A percentile compares a stretch with the other conserved stretches of the same genome.
phyloP scores from a whole-genome alignment of 1,140 invertebrate genomes.

The Heliconius hewitsoni region DNA sequence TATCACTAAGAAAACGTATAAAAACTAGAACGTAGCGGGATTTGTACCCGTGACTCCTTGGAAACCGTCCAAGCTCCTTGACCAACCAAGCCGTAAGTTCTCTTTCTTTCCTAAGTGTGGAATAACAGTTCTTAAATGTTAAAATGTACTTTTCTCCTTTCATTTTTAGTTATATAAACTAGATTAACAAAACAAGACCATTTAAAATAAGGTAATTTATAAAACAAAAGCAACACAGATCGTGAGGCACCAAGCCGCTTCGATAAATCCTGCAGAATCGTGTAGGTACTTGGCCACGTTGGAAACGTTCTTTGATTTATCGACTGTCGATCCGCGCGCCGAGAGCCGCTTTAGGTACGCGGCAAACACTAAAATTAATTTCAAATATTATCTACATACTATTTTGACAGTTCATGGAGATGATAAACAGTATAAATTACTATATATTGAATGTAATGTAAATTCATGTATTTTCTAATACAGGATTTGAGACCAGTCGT shows the following conservation, averaged over 20 bases:
- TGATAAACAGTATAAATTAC: slow-evolving; percentile 31
- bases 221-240: slow-evolving; percentile 65
- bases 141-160: not conserved
- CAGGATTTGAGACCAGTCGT: too few species aligned
- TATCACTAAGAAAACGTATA: too few species aligned
- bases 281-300: slow-evolving; percentile 50
- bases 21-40: too few species aligned
- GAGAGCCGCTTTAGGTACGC: slow-evolving; percentile 16
- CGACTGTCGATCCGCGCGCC: slow-evolving; percentile 57
- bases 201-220: slow-evolving; percentile 54
- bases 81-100: too few species aligned
- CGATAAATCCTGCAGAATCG: slow-evolving; percentile 73
- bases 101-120: too few species aligned
- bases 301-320: slow-evolving; percentile 64
- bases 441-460: slow-evolving; percentile 34
- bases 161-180: slow-evolving; percentile 41
- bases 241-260: slow-evolving; percentile 79
- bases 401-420: slow-evolving; percentile 32
- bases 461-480: too few species aligned
- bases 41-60: too few species aligned
- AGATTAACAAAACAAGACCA: slow-evolving; percentile 59
- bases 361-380: slow-evolving; percentile 42
- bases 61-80: too few species aligned
- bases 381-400: slow-evolving; percentile 28
- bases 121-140: too few species aligned